Conservation (phyloP, 1,140 invertebrate genomes). For the Caenorhabditis brenneri region DNA sequence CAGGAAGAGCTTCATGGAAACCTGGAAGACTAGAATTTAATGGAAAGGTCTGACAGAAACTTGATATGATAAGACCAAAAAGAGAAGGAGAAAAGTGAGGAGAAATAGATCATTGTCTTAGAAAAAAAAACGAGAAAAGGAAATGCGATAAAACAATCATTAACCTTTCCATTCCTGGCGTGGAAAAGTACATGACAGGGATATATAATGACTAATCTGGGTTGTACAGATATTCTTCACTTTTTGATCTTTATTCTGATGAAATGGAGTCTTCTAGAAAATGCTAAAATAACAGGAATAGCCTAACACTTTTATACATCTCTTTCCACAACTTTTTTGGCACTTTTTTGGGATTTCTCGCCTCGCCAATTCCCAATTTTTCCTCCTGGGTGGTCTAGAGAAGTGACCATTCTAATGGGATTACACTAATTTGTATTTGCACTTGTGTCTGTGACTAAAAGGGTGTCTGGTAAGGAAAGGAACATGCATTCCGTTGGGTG, state of each 20-base stretch:
- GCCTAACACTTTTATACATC: conserved; percentile 1
- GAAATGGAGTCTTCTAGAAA: too few species aligned
- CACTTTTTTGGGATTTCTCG: not conserved
- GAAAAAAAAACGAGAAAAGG: not conserved
- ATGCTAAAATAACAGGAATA: too few species aligned
- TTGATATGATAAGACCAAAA: not conserved
- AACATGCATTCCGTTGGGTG: not conserved
- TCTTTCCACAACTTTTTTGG: not conserved
- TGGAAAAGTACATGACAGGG: not conserved
- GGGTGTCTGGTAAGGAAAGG: not conserved
- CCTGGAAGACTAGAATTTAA: not conserved
- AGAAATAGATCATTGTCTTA: not conserved
- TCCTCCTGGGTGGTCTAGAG: not conserved
- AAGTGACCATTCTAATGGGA: not conserved
- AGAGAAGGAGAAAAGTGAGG: not conserved
- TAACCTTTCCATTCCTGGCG: not conserved
- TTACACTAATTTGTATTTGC: not conserved
- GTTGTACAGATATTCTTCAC: not conserved
- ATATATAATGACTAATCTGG: not conserved
- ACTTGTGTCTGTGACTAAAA: not conserved
- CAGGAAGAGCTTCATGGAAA: too few species aligned
- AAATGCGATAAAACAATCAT: not conserved
- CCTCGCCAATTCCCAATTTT: not conserved
- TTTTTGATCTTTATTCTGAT: not conserved
- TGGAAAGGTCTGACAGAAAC: not conserved